Evolutionary conservation across 2,888 invertebrate species (phyloP).

Genomic region (Drosophila stalkeri): DNA sequence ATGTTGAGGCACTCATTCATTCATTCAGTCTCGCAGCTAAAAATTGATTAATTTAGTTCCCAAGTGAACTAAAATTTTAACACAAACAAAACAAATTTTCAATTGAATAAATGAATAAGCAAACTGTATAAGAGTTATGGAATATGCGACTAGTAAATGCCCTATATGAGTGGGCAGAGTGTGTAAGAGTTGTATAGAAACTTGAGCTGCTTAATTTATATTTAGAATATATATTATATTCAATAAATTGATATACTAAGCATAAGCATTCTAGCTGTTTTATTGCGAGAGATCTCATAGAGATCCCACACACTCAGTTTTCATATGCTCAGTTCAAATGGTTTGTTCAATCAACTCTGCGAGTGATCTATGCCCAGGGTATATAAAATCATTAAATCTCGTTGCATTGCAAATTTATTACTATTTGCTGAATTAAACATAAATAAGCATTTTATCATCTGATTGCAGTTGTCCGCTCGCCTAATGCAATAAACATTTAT

Average conservation of each 20-base stretch:
- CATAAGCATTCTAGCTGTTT: no score
- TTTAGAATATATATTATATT: no score
- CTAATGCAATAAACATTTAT: constrained; percentile 17
- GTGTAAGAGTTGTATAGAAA: background rate
- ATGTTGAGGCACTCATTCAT: background rate
- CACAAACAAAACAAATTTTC: constrained; percentile 30
- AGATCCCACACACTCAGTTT: no score
- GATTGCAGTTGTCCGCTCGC: constrained; percentile 13
- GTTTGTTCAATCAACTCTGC: background rate
- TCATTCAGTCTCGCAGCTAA: background rate
- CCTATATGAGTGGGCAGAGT: background rate
- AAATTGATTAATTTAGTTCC: constrained; percentile 13
- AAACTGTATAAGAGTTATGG: background rate
- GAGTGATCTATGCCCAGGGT: background rate
- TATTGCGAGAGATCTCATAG: no score
- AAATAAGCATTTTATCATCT: constrained; percentile 10
- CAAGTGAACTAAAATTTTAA: constrained; percentile 5
- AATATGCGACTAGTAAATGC: constrained; percentile 1
- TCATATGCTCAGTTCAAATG: no score
- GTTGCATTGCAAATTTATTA: constrained; percentile 16
- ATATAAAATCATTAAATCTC: background rate
- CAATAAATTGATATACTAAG: no score
- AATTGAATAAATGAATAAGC: constrained; percentile 5
- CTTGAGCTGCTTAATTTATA: no score
- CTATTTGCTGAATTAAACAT: constrained; percentile 18